Evolutionary conservation across 1,140 invertebrate species (phyloP).

Genomic region (Antheraea mylitta): DNA sequence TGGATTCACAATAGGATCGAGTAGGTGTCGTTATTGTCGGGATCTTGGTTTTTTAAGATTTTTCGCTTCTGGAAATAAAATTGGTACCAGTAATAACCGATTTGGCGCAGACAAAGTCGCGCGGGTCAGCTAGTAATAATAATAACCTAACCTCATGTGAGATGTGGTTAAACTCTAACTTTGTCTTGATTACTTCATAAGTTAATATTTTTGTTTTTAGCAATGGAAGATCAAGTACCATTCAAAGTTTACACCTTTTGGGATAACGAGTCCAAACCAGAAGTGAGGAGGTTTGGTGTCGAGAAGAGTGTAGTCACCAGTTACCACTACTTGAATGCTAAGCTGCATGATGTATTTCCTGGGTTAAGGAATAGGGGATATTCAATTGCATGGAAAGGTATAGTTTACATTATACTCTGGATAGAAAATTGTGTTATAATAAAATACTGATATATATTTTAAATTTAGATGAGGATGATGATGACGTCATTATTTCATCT

Average conservation of each 20-base stretch:
- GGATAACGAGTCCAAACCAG: constrained; percentile 50
- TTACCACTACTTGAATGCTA: constrained; percentile 76
- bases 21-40: too few relatives aligned
- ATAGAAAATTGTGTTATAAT: not conserved
- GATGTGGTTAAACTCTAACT: too few relatives aligned
- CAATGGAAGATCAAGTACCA: constrained; percentile 57
- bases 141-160: too few relatives aligned
- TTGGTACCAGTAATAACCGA: too few relatives aligned
- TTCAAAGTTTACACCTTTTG: constrained; percentile 60
- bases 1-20: too few relatives aligned
- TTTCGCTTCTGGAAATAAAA: too few relatives aligned
- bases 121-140: too few relatives aligned
- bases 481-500: constrained; percentile 82
- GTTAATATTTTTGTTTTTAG: constrained; percentile 23
- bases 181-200: too few relatives aligned
- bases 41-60: too few relatives aligned
- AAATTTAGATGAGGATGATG: constrained; percentile 68
- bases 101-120: too few relatives aligned
- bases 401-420: constrained; percentile 10
- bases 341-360: constrained; percentile 79
- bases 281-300: constrained; percentile 81
- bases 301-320: constrained; percentile 71
- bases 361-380: constrained; percentile 67
- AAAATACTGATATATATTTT: not conserved
- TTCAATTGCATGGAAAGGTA: constrained; percentile 81